phyloP scores from a whole-genome alignment of 2,888 invertebrate genomes.

The Himalopsyche anomala region DNA sequence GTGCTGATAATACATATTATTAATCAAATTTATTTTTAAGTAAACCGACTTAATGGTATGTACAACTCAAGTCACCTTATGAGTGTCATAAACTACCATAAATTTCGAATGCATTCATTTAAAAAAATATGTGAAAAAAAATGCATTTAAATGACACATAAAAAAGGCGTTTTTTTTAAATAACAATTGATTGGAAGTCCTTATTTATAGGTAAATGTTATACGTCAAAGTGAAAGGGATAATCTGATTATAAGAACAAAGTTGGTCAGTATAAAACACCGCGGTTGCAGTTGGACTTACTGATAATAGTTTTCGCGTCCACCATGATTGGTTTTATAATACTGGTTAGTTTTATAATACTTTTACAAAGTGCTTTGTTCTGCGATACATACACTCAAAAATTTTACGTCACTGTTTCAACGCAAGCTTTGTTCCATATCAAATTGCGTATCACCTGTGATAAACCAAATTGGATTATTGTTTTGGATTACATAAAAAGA shows the following conservation, averaged over 20 bases:
- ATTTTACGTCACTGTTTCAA: background rate
- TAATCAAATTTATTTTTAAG: too few relatives aligned
- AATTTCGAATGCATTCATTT: background rate
- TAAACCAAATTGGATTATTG: constrained; percentile 8
- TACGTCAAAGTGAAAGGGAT: constrained; percentile 66
- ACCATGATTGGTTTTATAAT: constrained; percentile 65
- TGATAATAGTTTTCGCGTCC: constrained; percentile 65
- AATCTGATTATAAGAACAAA: constrained; percentile 63
- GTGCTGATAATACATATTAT: too few relatives aligned
- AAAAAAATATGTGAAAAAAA: background rate
- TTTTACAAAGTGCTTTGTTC: constrained; percentile 28
- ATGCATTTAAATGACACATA: background rate
- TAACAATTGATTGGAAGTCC: constrained; percentile 53
- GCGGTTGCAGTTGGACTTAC: constrained; percentile 58
- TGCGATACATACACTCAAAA: constrained; percentile 1
- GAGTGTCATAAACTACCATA: too few relatives aligned
- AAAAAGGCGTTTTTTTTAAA: background rate
- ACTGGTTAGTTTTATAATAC: constrained; percentile 62
- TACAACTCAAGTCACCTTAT: too few relatives aligned
- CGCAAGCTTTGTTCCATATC: constrained; percentile 20
- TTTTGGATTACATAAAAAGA: background rate
- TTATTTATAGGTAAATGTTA: constrained; percentile 58
- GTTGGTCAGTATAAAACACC: constrained; percentile 66
- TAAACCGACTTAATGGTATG: too few relatives aligned
- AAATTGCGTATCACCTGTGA: background rate